Evolutionary conservation across 2,113 vertebrate genomes (phyloP).

Genomic region (Psittacara wagleri): DNA sequence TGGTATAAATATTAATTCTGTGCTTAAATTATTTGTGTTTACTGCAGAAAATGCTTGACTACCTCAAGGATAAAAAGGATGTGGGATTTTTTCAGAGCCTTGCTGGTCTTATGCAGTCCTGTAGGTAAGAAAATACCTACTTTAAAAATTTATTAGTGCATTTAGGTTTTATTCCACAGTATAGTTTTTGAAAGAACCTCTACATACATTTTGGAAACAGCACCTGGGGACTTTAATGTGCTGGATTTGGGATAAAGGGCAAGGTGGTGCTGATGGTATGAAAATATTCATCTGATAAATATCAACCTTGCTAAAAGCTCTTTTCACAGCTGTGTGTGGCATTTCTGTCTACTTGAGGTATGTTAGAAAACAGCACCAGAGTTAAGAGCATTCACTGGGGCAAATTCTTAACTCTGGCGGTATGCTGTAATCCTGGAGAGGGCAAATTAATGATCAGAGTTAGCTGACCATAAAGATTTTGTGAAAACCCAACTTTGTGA

Average conservation of each 20-base stretch:
- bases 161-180: not conserved
- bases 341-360: not conserved
- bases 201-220: not conserved
- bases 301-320: not conserved
- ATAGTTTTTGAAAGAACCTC: not conserved
- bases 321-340: not conserved
- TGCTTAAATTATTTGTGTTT: not conserved
- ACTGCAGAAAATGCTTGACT: constrained; percentile 95
- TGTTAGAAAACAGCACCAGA: not conserved
- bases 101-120: constrained; percentile 95
- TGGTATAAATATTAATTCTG: not conserved
- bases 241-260: not conserved
- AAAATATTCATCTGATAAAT: not conserved
- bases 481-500: not conserved
- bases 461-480: not conserved
- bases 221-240: not conserved
- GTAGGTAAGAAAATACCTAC: constrained; percentile 81
- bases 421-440: not conserved
- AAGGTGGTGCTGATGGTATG: not conserved
- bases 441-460: not conserved
- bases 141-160: not conserved
- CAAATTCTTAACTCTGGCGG: not conserved
- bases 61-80: constrained; percentile 96
- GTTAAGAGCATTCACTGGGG: not conserved
- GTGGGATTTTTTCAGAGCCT: constrained; percentile 97